Evolutionary conservation across 2,888 invertebrate species (phyloP), one percentile per base, ranked within the genome.

Genomic region (Brachyptera putata): DNA sequence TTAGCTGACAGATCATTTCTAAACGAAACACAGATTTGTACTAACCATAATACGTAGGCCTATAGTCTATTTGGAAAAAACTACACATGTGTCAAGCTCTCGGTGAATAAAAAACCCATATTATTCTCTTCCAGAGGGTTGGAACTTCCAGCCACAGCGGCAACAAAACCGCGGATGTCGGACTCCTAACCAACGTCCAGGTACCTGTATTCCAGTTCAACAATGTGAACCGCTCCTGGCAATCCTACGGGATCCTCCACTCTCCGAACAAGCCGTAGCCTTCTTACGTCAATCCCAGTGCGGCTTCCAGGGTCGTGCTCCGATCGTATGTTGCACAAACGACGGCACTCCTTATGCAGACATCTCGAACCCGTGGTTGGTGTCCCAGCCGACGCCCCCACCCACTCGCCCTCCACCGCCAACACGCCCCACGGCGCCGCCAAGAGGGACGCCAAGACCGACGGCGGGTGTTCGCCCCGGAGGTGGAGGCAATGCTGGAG

Each of bases 271-370:
- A 30, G 50, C 50, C 14, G 18, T 25, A 3, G 30, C n/a, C 30
- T 50, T 50, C 50, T 7, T 50, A 11, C 50, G 50, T 7, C 26
- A 50, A 18, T 24, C 50, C 11, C 50, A 50, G 16, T 50, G 50
- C 30, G 50, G 50, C 14, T 50, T 50, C 30, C 53, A 53, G 53
- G 53, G 53, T 1, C 34, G 53, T 1, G 21, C 18, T 13, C 53
- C 53, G 34, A 36, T 36, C 16, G 53, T 53, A 2, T 53, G 53
- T 21, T 53, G 53, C 21, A 34, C 21, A 18, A 22, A 21, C 18
- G 11, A 3, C 36, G 24, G 36, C 34, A 11, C 34, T 21, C 14
- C 14, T 30, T 34, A 30, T 14, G 53, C 22, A 36, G n/a, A 53
- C 53, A 5, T 13, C 3, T 7, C 13, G 13, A 53, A 53, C 36